Conservation (phyloP, 2,888 invertebrate species). For the Tridacna crocea region DNA sequence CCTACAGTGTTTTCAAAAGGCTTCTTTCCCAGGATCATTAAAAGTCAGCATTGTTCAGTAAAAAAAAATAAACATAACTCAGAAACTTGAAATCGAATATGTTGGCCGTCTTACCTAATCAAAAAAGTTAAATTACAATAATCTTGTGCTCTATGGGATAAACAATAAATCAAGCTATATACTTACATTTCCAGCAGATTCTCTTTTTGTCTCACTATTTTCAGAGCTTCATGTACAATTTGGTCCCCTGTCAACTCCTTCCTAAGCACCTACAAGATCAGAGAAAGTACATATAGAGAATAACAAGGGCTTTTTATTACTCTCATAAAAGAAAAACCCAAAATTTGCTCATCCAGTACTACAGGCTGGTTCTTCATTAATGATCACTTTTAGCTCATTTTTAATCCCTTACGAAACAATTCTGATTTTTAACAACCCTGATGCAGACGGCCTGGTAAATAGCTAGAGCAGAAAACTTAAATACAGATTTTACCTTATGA, state of each 20-base stretch:
- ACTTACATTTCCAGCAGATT: conserved; percentile 80
- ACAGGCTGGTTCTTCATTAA: not conserved
- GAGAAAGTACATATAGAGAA: not conserved
- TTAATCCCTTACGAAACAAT: not conserved
- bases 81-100: too few species aligned
- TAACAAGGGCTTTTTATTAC: not conserved
- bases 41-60: too few species aligned
- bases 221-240: conserved; percentile 85
- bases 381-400: not conserved
- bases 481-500: too few species aligned
- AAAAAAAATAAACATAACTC: too few species aligned
- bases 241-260: conserved; percentile 72
- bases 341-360: not conserved
- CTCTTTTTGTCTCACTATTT: conserved; percentile 83
- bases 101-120: too few species aligned
- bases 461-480: too few species aligned
- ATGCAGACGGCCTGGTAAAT: not conserved
- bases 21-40: too few species aligned
- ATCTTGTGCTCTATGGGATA: too few species aligned
- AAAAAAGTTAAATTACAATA: too few species aligned
- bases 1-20: too few species aligned
- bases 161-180: not conserved
- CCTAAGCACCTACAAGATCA: conserved; percentile 65
- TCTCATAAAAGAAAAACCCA: not conserved
- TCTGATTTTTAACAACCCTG: not conserved